Evolutionary conservation across 2,113 vertebrate genomes (phyloP), one percentile per base, ranked within the genome.

Genomic region (Phylloscopus whistleri): DNA sequence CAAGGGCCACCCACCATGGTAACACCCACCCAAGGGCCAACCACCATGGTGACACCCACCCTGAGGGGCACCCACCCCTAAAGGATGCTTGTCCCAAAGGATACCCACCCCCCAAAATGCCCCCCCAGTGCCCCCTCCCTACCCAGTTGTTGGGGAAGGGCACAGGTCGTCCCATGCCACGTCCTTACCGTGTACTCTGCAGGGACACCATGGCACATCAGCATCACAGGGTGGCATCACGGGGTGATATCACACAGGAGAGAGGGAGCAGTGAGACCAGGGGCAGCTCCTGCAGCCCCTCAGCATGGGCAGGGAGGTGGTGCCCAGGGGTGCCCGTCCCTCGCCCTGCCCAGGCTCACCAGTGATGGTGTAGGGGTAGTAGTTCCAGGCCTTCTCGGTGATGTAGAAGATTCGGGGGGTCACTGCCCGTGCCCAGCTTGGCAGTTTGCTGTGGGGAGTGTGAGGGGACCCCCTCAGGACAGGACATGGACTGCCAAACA

Each of bases 381-480:
- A 98, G 94, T 98, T 98, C 97, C 98, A 98, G 64, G 97, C 98
- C 56, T 98, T 98, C 95, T 98, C 98, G 1, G 98, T 98, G 90
- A 98, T 95, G 88, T 98, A 98, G 95, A 98, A 98, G 72, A 98
- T 98, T 44, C 98, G 97, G 4, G 98, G 98, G 10, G 98, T 97
- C 79, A 98, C 97, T 0, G 98, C 97, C 16, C 97, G 96, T 2
- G 98, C 98, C 98, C 98, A 98, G 95, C 97, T 95, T 0, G 98
- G 98, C 87, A 98, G 95, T 63, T 98, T 98, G 93, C 98, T 98
- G 97, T 2, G 58, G 58, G 44, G 41, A 68, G 33, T 7, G 0
- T 4, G 26, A 15, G 46, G 39, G 48, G 4, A 8, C 33, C 10
- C 7, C 1, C 52, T 92, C 41, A 58, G 74, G 48, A 66, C 48